Conservation (phyloP, 2,888 invertebrate species). For the Agapostemon virescens region DNA sequence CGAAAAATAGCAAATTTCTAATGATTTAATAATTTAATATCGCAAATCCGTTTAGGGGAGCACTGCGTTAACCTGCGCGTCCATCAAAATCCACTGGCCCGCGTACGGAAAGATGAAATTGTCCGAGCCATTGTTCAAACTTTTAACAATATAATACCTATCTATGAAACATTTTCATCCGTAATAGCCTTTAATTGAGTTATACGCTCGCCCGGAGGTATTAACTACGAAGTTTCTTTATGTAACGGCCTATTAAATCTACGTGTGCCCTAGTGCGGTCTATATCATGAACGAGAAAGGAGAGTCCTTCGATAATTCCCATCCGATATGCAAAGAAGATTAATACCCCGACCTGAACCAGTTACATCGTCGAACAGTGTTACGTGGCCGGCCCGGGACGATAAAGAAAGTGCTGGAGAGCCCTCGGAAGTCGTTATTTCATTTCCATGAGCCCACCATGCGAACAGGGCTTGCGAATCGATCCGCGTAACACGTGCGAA, state of each 20-base stretch:
- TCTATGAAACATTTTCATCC: not conserved
- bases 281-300: not conserved
- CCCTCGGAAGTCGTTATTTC: not conserved
- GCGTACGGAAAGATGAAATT: not conserved
- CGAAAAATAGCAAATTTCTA: not conserved
- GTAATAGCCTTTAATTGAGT: slow-evolving; percentile 18
- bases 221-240: slow-evolving; percentile 14
- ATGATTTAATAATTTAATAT: slow-evolving; percentile 6
- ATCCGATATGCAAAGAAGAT: slow-evolving; percentile 45
- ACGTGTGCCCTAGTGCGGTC: not conserved
- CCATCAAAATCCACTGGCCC: not conserved
- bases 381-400: slow-evolving; percentile 1
- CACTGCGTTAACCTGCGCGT: not conserved
- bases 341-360: slow-evolving; percentile 13
- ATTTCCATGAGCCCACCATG: not conserved
- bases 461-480: not conserved
- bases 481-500: not conserved
- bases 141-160: slow-evolving; percentile 1
- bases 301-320: slow-evolving; percentile 19
- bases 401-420: slow-evolving; percentile 9
- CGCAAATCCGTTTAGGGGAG: not conserved
- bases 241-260: slow-evolving; percentile 23
- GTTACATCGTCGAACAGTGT: not conserved
- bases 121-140: not conserved
- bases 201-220: not conserved